Conservation (phyloP, 2,113 vertebrate genomes). For the Rhinoderma darwinii region DNA sequence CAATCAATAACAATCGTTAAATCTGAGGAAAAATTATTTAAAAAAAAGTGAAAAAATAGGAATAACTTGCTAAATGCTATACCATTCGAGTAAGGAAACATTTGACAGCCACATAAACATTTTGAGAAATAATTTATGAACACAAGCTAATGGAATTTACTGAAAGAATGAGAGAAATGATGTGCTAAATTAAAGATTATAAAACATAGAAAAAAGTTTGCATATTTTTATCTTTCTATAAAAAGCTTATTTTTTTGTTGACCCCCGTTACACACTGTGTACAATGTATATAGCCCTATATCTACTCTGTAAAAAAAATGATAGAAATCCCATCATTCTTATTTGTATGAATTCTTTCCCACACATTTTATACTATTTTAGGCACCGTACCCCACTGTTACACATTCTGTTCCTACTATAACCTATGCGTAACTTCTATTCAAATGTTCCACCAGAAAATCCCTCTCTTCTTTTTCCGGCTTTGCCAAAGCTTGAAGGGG, state of each 20-base stretch:
- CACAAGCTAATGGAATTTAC: background rate
- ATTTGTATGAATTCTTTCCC: background rate
- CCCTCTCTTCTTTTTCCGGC: slow-evolving; percentile 60
- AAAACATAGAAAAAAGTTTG: slow-evolving; percentile 6
- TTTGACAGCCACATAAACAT: background rate
- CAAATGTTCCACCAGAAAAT: slow-evolving; percentile 12
- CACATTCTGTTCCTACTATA: background rate
- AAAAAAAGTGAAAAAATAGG: background rate
- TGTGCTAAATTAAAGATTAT: slow-evolving; percentile 45
- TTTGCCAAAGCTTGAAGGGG: slow-evolving; percentile 59
- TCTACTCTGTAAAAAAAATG: slow-evolving; percentile 15
- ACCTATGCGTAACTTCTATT: slow-evolving; percentile 22
- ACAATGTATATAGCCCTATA: slow-evolving; percentile 43
- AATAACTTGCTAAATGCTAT: background rate
- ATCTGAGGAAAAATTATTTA: background rate
- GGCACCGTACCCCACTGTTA: slow-evolving; percentile 2
- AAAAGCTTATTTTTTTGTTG: background rate
- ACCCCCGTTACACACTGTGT: background rate
- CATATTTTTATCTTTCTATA: slow-evolving; percentile 40
- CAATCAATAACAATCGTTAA: background rate
- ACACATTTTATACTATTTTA: background rate
- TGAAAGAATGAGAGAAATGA: slow-evolving; percentile 25
- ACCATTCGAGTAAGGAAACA: background rate
- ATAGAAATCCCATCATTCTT: background rate
- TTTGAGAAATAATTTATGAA: background rate